These are phyloP conservation scores for Drosophila baimaii DNA, from an alignment of 1,140 invertebrate genomes.

Conservation along the genomic window DNA sequence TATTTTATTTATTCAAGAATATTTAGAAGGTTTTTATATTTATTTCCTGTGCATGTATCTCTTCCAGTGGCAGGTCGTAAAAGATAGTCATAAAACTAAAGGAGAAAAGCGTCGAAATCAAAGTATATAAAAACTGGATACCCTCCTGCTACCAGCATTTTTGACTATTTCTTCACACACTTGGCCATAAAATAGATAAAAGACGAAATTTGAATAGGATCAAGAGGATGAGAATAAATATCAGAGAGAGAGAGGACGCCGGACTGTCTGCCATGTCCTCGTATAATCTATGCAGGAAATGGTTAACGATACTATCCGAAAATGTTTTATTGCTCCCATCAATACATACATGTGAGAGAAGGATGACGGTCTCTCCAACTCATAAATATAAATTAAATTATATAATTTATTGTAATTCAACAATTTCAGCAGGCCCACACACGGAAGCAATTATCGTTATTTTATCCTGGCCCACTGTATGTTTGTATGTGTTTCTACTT, in stretches of 20 bases:
- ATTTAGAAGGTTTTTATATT: background rate
- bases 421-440: constrained; percentile 52
- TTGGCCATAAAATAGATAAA: constrained; percentile 78
- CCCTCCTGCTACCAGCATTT: constrained; percentile 42
- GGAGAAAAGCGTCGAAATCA: constrained; percentile 65
- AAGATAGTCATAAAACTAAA: constrained; percentile 78
- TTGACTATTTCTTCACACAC: constrained; percentile 62
- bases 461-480: constrained; percentile 40
- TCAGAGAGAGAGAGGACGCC: constrained; percentile 37
- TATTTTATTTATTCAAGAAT: background rate
- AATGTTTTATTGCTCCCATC: constrained; percentile 61
- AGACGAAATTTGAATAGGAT: constrained; percentile 75
- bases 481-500: constrained; percentile 31
- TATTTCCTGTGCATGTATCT: constrained; percentile 47
- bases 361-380: constrained; percentile 12
- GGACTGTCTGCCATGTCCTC: constrained; percentile 54
- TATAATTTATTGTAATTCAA: constrained; percentile 78
- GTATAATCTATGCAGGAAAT: constrained; percentile 67
- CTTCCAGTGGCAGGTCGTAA: constrained; percentile 57
- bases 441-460: constrained; percentile 79
- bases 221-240: constrained; percentile 1
- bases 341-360: constrained; percentile 17
- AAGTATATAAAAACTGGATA: constrained; percentile 72
- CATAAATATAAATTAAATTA: constrained; percentile 81
- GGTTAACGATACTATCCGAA: constrained; percentile 66